These are phyloP conservation scores for Forficula auricularia DNA, from an alignment of 1,140 invertebrate species.

Conservation along the genomic window DNA sequence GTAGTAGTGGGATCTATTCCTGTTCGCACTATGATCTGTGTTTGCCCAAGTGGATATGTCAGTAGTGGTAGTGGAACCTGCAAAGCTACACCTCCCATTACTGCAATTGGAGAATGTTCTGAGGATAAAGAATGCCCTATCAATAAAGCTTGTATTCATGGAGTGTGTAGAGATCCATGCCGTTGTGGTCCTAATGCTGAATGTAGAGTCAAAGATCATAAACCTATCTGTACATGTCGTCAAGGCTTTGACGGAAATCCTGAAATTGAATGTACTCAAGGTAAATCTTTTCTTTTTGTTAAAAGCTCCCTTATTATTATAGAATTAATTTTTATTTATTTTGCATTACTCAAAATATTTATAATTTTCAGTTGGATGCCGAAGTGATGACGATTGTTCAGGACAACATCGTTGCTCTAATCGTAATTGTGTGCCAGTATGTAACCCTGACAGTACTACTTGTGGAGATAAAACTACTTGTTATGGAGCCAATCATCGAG, in stretches of 20 bases:
- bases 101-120: conserved; percentile 46
- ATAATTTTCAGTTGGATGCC: conserved; percentile 45
- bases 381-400: conserved; percentile 53
- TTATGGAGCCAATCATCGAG: conserved; percentile 55
- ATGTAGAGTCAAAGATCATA: conserved; percentile 62
- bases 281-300: conserved; percentile 18
- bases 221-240: conserved; percentile 64
- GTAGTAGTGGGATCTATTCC: conserved; percentile 61
- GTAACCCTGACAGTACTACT: conserved; percentile 39
- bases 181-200: conserved; percentile 61
- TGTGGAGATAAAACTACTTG: conserved; percentile 59
- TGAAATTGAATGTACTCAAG: conserved; percentile 49
- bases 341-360: conserved; percentile 1
- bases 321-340: neutral
- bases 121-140: conserved; percentile 54
- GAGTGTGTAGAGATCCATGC: conserved; percentile 63
- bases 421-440: conserved; percentile 58
- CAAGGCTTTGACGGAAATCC: conserved; percentile 66
- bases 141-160: conserved; percentile 59
- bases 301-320: no score
- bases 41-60: conserved; percentile 72
- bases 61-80: conserved; percentile 65
- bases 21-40: conserved; percentile 72
- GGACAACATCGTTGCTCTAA: conserved; percentile 59
- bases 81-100: conserved; percentile 44